Evolutionary conservation across 2,888 invertebrate species (phyloP).

Genomic region (Caenorhabditis sp.): DNA sequence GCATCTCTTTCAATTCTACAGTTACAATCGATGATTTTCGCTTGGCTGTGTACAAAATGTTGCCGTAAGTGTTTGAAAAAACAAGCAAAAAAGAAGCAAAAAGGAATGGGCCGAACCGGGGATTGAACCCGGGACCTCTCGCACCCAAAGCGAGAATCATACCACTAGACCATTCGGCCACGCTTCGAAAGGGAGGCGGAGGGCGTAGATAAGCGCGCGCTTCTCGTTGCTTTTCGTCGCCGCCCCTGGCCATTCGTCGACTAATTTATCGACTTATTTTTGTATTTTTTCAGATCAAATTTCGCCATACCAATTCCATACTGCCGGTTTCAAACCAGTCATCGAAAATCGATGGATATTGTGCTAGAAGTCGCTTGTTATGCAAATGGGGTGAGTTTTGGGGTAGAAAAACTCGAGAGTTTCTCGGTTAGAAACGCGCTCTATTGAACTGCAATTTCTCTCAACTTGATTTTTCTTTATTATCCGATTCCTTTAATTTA

Average conservation of each 20-base stretch:
- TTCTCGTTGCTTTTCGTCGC: neutral
- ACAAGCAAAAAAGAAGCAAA: constrained; percentile 1
- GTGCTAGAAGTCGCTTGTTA: constrained; percentile 67
- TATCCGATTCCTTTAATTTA: too few species aligned
- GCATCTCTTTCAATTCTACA: constrained; percentile 68
- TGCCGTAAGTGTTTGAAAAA: constrained; percentile 44
- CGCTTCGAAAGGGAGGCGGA: too few species aligned
- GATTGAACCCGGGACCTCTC: constrained; percentile 83
- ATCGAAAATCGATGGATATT: constrained; percentile 46
- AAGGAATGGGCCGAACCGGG: constrained; percentile 72
- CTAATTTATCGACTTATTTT: too few species aligned
- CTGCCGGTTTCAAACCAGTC: constrained; percentile 65
- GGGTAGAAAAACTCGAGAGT: too few species aligned
- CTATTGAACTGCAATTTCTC: too few species aligned
- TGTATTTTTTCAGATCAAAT: constrained; percentile 8
- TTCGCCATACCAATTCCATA: constrained; percentile 59
- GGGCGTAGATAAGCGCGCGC: constrained; percentile 14
- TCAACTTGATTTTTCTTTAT: too few species aligned
- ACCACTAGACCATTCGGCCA: too few species aligned
- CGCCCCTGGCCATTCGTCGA: too few species aligned
- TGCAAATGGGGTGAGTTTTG: constrained; percentile 64
- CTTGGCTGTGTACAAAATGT: constrained; percentile 18
- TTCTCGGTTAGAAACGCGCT: too few species aligned
- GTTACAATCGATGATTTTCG: constrained; percentile 70
- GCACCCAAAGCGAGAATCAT: constrained; percentile 83